phyloP scores from a whole-genome alignment of 37 sponge, comb jelly and placozoan genomes.

The Sycon ciliatum region DNA sequence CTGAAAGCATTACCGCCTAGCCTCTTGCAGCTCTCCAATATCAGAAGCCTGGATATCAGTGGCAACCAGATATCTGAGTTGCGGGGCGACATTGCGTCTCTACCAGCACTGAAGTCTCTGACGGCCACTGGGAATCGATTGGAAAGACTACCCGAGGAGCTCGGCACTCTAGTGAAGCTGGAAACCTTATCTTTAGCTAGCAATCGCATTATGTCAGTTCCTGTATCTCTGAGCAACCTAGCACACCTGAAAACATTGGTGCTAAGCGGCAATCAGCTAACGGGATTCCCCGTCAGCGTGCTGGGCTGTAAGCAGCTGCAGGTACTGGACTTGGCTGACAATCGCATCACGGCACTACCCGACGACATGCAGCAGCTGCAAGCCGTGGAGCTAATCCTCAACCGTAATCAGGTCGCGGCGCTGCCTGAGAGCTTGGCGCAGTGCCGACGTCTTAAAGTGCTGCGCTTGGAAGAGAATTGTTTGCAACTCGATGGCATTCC shows the following conservation, averaged over 20 bases:
- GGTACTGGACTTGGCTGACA: conserved; percentile 48
- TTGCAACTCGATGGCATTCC: conserved; percentile 46
- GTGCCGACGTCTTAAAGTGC: conserved; percentile 56
- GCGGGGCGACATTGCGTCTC: too few relatives aligned
- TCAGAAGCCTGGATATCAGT: too few relatives aligned
- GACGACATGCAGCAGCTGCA: conserved; percentile 24
- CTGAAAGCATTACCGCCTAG: too few relatives aligned
- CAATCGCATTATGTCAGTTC: conserved; percentile 45
- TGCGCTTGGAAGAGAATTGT: conserved; percentile 67
- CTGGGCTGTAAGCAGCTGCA: conserved; percentile 44
- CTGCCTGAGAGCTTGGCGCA: conserved; percentile 46
- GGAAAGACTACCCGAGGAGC: conserved; percentile 44
- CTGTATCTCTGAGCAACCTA: conserved; percentile 30
- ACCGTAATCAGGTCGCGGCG: conserved; percentile 35
- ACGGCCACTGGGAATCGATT: too few relatives aligned
- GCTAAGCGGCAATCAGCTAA: conserved; percentile 40
- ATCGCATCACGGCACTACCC: conserved; percentile 43
- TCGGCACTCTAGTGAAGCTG: conserved; percentile 48
- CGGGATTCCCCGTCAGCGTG: conserved; percentile 40
- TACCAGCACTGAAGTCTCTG: too few relatives aligned
- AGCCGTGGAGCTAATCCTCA: conserved; percentile 65
- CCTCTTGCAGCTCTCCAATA: too few relatives aligned
- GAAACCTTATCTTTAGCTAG: conserved; percentile 38
- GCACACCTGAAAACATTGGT: conserved; percentile 46
- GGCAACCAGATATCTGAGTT: too few relatives aligned